Conservation (phyloP, 1,140 invertebrate genomes). For the Hyposmocoma kahamanoa region DNA sequence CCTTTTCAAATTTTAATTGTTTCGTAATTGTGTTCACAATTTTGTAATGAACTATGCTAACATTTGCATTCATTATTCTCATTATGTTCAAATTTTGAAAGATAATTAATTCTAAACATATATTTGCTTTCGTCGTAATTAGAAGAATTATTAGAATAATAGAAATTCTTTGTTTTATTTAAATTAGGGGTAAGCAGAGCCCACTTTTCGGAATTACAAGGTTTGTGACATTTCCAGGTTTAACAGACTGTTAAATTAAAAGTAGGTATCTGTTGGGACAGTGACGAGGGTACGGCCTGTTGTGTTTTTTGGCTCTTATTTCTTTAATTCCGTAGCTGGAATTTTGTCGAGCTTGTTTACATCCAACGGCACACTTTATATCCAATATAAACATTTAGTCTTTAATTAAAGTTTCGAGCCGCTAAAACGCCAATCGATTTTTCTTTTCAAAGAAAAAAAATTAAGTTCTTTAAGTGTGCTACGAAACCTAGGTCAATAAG, state of each 20-base stretch:
- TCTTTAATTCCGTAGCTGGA: background rate
- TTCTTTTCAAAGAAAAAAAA: no score
- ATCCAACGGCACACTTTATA: background rate
- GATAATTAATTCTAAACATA: background rate
- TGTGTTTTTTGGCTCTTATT: background rate
- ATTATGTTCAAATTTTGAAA: background rate
- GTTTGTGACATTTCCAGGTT: constrained; percentile 18
- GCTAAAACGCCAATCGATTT: no score
- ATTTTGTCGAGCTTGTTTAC: background rate
- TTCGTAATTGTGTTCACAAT: background rate
- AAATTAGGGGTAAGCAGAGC: background rate
- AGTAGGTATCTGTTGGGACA: constrained; percentile 26
- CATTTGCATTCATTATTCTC: background rate
- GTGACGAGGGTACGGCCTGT: constrained; percentile 23
- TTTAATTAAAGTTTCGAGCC: no score
- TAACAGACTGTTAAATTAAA: constrained; percentile 34
- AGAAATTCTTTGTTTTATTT: constrained; percentile 7
- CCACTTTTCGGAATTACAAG: background rate
- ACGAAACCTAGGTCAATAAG: no score
- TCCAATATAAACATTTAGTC: background rate
- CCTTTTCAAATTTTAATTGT: background rate
- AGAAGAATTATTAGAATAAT: background rate
- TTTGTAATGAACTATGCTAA: background rate
- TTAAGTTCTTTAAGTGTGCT: background rate
- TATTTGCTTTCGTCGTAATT: background rate